Conservation (phyloP, 1,140 invertebrate species). For the Drosophila funebris region DNA sequence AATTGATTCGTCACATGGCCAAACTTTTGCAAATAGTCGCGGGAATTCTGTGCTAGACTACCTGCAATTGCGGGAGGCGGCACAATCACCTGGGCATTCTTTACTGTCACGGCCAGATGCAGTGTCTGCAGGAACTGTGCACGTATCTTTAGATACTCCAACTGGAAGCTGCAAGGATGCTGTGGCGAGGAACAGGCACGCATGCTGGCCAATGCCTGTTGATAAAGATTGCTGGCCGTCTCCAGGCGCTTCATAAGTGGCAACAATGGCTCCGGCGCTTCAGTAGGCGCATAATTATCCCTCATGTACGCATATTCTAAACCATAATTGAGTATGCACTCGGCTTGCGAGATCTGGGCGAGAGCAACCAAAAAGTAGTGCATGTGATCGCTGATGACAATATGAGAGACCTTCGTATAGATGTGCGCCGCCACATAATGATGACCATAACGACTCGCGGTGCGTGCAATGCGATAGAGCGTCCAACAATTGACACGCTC, state of each 20-base stretch:
- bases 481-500: conserved; percentile 90
- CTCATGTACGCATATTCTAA: conserved; percentile 65
- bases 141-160: conserved; percentile 90
- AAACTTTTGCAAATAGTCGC: conserved; percentile 92
- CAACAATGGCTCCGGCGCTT: conserved; percentile 47
- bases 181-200: conserved; percentile 86
- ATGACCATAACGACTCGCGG: conserved; percentile 92
- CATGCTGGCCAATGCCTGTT: conserved; percentile 88
- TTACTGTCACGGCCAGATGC: conserved; percentile 90
- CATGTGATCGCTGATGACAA: conserved; percentile 94
- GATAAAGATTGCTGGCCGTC: conserved; percentile 86
- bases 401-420: conserved; percentile 87
- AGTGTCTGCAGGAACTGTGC: conserved; percentile 91
- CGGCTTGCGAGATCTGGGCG: conserved; percentile 88
- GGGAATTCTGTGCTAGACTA: conserved; percentile 89
- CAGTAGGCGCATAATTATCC: conserved; percentile 60
- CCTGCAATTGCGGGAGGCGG: conserved; percentile 96
- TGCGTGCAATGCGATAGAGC: conserved; percentile 93
- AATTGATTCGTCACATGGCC: conserved; percentile 92
- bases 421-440: conserved; percentile 89
- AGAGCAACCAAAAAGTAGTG: conserved; percentile 95
- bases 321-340: conserved; percentile 85
- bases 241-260: conserved; percentile 86
- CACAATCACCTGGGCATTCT: conserved; percentile 93
- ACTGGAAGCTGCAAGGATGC: conserved; percentile 87